Conservation (phyloP, 2,888 invertebrate genomes). For the Cataglyphis altisquamis region DNA sequence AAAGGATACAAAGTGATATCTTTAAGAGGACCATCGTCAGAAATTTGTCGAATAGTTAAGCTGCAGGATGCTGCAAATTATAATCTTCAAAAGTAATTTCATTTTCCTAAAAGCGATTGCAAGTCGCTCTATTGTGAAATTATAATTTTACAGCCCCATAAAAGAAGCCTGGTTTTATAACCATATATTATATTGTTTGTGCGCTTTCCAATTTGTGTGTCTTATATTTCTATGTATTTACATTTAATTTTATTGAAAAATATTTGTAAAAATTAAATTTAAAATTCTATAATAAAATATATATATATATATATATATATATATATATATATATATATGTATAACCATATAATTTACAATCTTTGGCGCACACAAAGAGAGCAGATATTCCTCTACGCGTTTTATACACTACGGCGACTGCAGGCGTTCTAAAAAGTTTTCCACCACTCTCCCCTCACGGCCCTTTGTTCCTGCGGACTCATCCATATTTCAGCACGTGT, state of each 20-base stretch:
- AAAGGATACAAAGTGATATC: constrained; percentile 56
- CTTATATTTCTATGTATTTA: background rate
- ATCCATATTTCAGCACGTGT: background rate
- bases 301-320: too few species aligned
- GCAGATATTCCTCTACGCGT: background rate
- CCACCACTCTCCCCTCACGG: background rate
- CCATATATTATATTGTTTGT: background rate
- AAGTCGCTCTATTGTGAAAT: background rate
- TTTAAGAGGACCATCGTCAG: background rate
- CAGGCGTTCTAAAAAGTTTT: background rate
- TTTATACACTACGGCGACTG: background rate
- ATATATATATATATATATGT: too few species aligned
- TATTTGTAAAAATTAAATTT: background rate
- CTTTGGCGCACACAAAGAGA: background rate
- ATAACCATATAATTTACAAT: background rate
- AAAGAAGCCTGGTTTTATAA: background rate
- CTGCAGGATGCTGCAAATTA: background rate
- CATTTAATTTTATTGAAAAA: background rate
- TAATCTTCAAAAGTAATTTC: background rate
- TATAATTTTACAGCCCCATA: constrained; percentile 7
- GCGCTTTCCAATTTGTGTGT: background rate
- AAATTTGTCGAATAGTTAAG: background rate
- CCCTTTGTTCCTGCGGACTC: background rate
- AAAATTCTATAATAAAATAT: background rate
- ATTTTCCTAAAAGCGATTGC: constrained; percentile 10